Conservation (phyloP, 1,140 invertebrate genomes). For the Anastrepha ludens region DNA sequence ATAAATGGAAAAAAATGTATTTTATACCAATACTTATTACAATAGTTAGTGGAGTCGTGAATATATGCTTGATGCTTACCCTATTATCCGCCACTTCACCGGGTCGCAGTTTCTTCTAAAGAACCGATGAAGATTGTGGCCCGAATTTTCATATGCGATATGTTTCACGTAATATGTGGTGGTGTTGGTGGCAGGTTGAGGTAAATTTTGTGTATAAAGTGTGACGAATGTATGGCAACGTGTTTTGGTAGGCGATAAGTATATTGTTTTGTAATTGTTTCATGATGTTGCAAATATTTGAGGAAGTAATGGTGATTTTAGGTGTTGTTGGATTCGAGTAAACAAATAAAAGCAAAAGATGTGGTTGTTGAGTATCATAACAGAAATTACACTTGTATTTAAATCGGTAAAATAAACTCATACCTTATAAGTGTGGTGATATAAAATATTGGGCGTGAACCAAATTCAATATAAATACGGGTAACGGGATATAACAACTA, state of each 20-base stretch:
- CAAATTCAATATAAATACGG: too few species aligned
- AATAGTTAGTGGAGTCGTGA: background rate
- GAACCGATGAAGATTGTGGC: conserved; percentile 4
- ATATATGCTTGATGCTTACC: conserved; percentile 80
- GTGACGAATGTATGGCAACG: conserved; percentile 39
- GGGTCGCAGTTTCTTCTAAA: conserved; percentile 86
- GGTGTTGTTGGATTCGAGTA: background rate
- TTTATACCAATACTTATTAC: too few species aligned
- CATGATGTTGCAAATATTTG: conserved; percentile 9
- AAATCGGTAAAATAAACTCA: too few species aligned
- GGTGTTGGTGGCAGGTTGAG: conserved; percentile 32
- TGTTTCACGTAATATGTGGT: conserved; percentile 16
- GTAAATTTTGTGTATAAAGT: conserved; percentile 31
- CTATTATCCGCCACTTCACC: conserved; percentile 95
- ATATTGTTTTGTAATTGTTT: conserved; percentile 1
- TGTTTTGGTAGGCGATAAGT: conserved; percentile 18
- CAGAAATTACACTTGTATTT: background rate
- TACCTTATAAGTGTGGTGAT: too few species aligned
- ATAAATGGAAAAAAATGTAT: too few species aligned
- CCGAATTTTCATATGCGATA: conserved; percentile 18
- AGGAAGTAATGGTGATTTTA: conserved; percentile 15
- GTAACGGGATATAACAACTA: too few species aligned
- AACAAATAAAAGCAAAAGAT: conserved; percentile 31
- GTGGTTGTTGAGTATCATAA: background rate
- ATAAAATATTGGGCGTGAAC: too few species aligned